These are phyloP conservation scores for Crossaster papposus DNA, from an alignment of 53 echinoderm and acorn worm genomes.

Conservation along the genomic window DNA sequence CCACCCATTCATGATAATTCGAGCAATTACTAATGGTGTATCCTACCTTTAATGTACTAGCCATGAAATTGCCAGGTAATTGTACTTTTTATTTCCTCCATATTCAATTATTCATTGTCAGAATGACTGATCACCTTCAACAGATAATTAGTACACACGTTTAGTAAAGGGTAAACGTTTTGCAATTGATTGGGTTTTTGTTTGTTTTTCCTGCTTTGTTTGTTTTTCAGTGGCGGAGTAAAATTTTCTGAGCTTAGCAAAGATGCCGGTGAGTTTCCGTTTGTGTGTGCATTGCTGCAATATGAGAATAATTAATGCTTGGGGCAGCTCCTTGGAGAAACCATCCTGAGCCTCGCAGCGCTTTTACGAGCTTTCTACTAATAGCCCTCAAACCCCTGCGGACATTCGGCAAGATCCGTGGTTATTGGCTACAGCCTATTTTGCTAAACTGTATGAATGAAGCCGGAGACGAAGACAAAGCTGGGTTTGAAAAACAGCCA, in stretches of 20 bases:
- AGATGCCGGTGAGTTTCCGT: slow-evolving; percentile 36
- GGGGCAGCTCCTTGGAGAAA: background rate
- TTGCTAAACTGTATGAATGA: no score
- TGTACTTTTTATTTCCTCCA: background rate
- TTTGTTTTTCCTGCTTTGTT: slow-evolving; percentile 23
- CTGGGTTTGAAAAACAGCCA: no score
- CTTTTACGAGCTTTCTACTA: no score
- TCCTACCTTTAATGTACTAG: no score
- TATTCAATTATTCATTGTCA: background rate
- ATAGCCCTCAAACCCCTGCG: no score
- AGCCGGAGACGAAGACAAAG: no score
- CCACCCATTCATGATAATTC: no score
- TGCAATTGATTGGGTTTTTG: background rate
- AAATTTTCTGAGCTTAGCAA: slow-evolving; percentile 54
- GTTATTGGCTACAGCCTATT: no score
- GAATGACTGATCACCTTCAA: background rate
- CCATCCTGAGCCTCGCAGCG: no score
- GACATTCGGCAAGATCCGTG: no score
- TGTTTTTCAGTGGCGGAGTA: slow-evolving; percentile 52
- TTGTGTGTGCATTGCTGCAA: background rate
- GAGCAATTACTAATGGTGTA: no score
- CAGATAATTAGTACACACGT: background rate
- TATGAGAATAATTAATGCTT: background rate
- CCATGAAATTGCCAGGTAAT: background rate
- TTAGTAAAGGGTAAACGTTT: slow-evolving; percentile 12